Conservation (phyloP, 2,797 vertebrate genomes). For the Erithacus rubecula region DNA sequence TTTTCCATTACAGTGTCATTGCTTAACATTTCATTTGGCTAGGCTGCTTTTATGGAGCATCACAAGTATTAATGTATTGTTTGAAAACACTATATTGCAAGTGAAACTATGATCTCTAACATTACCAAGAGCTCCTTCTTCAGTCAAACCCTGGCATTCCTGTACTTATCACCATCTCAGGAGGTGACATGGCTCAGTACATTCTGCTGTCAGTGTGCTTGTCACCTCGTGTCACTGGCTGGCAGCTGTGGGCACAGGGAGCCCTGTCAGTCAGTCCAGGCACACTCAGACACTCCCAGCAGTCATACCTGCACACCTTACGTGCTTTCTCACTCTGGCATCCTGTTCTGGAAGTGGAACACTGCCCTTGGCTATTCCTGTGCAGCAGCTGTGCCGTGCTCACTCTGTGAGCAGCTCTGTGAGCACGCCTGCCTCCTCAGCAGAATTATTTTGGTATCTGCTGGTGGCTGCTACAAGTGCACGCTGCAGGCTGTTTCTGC, state of each 20-base stretch:
- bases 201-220: background rate
- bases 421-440: background rate
- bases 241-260: background rate
- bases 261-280: background rate
- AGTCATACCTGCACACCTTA: background rate
- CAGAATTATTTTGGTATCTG: background rate
- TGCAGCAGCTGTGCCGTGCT: background rate
- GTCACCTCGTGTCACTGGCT: background rate
- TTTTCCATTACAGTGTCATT: background rate
- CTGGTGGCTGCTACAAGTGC: background rate
- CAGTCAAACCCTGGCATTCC: background rate
- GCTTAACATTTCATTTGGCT: background rate
- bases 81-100: background rate
- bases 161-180: background rate
- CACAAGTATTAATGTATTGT: background rate
- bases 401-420: rapidly evolving
- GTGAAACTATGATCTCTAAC: background rate
- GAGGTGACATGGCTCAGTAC: background rate
- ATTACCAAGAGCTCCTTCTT: background rate
- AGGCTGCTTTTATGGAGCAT: background rate
- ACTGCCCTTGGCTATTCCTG: background rate
- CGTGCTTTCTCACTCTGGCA: background rate
- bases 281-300: background rate
- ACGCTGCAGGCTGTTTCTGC: background rate
- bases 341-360: background rate